Percentiles rank a stretch among this genome's conserved stretches.
Conservation (phyloP, 2,797 vertebrate genomes). For the Anniella stebbinsi region DNA sequence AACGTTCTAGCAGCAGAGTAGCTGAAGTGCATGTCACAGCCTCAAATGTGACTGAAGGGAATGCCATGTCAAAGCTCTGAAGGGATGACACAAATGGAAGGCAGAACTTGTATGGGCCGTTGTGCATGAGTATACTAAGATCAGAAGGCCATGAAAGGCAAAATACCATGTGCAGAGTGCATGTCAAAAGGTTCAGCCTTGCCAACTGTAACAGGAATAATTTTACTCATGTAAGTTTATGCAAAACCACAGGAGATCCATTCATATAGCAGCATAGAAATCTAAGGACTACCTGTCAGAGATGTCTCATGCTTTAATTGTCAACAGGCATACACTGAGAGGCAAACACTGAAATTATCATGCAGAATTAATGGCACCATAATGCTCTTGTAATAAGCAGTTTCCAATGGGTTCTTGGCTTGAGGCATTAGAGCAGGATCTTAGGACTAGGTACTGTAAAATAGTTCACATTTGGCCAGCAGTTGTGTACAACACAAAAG, state of each 20-base stretch:
- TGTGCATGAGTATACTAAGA: background rate
- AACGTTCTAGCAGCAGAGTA: background rate
- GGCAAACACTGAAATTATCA: background rate
- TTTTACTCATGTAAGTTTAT: accelerated
- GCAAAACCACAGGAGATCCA: background rate
- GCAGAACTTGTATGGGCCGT: background rate
- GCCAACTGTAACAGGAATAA: accelerated
- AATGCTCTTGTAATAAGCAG: background rate
- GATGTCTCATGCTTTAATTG: background rate
- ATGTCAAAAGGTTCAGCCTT: background rate
- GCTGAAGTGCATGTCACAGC: background rate
- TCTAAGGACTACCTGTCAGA: constrained; percentile 6
- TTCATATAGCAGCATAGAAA: accelerated
- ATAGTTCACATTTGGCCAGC: background rate
- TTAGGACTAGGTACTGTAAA: background rate
- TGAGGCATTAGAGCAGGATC: background rate
- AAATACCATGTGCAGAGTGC: background rate
- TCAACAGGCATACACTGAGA: background rate
- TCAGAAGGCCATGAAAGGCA: background rate
- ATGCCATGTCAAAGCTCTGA: background rate
- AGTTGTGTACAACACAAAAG: background rate
- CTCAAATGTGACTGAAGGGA: background rate
- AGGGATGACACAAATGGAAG: background rate
- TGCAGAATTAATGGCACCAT: background rate
- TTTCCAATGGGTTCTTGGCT: background rate